Percentiles rank a stretch among this genome's conserved stretches.
Evolutionary conservation across 2,888 invertebrate genomes (phyloP).

Genomic region (Linnaemya tessellans): DNA sequence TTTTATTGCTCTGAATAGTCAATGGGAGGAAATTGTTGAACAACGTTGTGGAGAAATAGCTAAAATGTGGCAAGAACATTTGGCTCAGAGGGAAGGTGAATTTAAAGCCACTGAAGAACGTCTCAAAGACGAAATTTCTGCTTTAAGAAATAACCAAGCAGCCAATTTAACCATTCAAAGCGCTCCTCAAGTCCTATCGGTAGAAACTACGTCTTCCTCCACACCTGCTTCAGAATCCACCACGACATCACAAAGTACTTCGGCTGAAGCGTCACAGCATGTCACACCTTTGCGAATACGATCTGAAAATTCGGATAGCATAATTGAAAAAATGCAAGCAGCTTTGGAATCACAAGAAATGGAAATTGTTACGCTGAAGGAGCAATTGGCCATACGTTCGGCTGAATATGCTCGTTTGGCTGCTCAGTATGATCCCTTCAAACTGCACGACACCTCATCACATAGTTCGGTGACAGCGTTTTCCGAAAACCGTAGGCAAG

Average conservation of each 20-base stretch:
- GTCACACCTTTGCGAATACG: constrained; percentile 72
- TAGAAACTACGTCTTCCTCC: constrained; percentile 74
- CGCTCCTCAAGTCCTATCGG: constrained; percentile 56
- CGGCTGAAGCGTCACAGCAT: constrained; percentile 73
- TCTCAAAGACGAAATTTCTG: constrained; percentile 84
- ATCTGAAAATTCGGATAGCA: constrained; percentile 78
- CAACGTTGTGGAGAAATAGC: constrained; percentile 88
- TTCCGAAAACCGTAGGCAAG: constrained; percentile 41
- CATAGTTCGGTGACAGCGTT: constrained; percentile 73
- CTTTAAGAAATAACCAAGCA: constrained; percentile 82
- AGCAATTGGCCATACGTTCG: constrained; percentile 86
- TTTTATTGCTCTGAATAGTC: constrained; percentile 78
- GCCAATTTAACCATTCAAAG: constrained; percentile 44
- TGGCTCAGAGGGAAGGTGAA: constrained; percentile 86
- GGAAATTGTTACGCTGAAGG: constrained; percentile 89
- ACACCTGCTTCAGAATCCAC: constrained; percentile 72
- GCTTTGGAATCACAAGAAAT: constrained; percentile 88
- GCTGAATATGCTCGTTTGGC: constrained; percentile 85
- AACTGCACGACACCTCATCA: constrained; percentile 78
- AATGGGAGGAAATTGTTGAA: constrained; percentile 85
- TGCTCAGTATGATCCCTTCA: constrained; percentile 83
- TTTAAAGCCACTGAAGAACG: constrained; percentile 85
- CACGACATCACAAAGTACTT: constrained; percentile 69
- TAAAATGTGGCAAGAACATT: constrained; percentile 88
- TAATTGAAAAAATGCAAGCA: constrained; percentile 82